Evolutionary conservation across 2,888 invertebrate species (phyloP).

Genomic region (Magallana nippona): DNA sequence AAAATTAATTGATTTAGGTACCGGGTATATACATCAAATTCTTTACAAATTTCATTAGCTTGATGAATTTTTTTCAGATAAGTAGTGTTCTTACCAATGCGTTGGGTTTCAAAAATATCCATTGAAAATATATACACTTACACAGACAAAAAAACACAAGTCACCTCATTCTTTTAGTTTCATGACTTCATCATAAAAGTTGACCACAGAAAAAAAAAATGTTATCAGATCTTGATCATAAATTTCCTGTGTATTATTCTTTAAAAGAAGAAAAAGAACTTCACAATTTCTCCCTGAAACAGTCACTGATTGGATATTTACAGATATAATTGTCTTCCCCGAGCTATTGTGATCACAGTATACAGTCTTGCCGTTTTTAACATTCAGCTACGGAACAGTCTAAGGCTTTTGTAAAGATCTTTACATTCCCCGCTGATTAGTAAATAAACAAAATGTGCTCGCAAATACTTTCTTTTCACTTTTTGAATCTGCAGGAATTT

Average conservation of each 20-base stretch:
- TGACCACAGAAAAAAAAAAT: constrained; percentile 5
- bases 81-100: too few species aligned
- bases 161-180: background rate
- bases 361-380: background rate
- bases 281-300: background rate
- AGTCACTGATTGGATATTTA: background rate
- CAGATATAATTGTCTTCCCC: background rate
- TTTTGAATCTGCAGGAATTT: background rate
- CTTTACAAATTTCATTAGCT: too few species aligned
- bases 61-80: too few species aligned
- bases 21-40: too few species aligned
- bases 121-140: too few species aligned
- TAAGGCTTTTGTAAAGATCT: constrained; percentile 1
- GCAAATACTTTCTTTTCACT: background rate
- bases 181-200: background rate
- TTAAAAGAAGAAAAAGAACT: background rate
- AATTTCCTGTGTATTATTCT: constrained; percentile 3
- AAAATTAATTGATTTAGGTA: too few species aligned
- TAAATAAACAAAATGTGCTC: background rate
- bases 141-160: background rate
- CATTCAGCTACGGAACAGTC: background rate
- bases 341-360: background rate
- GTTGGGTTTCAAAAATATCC: too few species aligned
- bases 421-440: constrained; percentile 1
- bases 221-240: background rate